Conservation (phyloP, 2,888 invertebrate species). For the Dexiosoma caninum region DNA sequence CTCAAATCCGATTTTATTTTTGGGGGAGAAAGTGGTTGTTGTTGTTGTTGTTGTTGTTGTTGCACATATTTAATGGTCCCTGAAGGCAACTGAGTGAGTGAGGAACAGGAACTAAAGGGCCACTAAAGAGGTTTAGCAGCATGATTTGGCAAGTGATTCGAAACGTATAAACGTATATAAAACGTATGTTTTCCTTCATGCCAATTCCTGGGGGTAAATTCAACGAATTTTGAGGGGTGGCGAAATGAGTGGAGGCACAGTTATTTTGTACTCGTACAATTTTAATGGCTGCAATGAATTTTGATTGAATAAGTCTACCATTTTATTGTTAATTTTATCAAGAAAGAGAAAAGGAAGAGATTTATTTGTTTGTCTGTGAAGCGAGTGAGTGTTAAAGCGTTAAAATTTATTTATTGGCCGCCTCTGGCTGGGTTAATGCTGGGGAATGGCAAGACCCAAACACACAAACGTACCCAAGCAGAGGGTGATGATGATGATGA, state of each 20-base stretch:
- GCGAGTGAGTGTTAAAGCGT: constrained; percentile 55
- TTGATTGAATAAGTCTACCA: constrained; percentile 58
- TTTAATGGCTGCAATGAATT: constrained; percentile 65
- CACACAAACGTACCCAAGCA: no score
- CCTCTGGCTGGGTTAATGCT: constrained; percentile 17
- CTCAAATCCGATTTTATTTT: neutral
- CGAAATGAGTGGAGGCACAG: neutral
- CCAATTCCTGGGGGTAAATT: constrained; percentile 21
- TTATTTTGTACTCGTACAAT: constrained; percentile 57
- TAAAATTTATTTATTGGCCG: constrained; percentile 38
- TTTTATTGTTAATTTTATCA: constrained; percentile 17
- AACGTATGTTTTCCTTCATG: constrained; percentile 54
- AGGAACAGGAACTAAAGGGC: neutral
- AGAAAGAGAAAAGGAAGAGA: neutral
- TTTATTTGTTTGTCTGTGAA: constrained; percentile 37
- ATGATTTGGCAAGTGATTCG: constrained; percentile 9
- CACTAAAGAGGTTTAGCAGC: constrained; percentile 21
- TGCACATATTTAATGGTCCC: neutral
- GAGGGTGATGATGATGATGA: constrained; percentile 23
- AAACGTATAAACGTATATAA: constrained; percentile 50
- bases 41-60: no score
- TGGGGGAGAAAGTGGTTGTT: neutral
- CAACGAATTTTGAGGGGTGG: constrained; percentile 6
- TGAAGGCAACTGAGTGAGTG: neutral
- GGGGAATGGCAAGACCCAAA: neutral